Conservation (phyloP, 2,797 vertebrate species). For the Taeniopygia guttata region DNA sequence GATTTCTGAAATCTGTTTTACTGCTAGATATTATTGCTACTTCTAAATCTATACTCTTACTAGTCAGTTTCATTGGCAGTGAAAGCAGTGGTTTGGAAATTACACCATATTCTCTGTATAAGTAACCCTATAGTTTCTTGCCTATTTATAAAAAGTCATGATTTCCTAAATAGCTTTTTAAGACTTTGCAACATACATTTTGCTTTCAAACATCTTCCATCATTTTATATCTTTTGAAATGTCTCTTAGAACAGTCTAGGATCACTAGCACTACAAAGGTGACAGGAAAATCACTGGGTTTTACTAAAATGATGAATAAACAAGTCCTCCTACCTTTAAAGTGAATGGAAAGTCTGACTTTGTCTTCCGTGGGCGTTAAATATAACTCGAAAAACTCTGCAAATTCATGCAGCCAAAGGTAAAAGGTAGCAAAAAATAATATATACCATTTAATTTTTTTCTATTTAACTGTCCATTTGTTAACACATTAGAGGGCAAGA, state of each 20-base stretch:
- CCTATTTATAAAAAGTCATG: background rate
- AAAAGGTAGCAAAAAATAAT: background rate
- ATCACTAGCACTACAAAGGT: background rate
- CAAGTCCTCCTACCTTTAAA: constrained; percentile 40
- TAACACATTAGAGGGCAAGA: background rate
- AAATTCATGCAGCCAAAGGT: background rate
- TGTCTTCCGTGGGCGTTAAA: background rate
- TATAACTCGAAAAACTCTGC: background rate
- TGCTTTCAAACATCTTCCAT: background rate
- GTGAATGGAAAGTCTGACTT: constrained; percentile 22
- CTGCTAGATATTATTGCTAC: background rate
- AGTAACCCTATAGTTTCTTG: background rate
- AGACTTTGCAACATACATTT: background rate
- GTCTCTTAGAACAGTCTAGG: background rate
- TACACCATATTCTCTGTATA: background rate
- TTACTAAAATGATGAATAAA: constrained; percentile 35
- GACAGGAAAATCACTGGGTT: constrained; percentile 25
- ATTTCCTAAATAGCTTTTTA: background rate
- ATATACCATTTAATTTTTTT: background rate
- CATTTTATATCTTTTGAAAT: background rate
- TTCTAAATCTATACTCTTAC: constrained; percentile 5
- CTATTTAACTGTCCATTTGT: background rate
- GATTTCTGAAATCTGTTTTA: background rate
- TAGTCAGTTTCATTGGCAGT: background rate
- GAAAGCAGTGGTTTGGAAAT: constrained; percentile 19